Evolutionary conservation across 1,140 invertebrate species (phyloP), one percentile per base, ranked within the genome.

Genomic region (Lerema accius): DNA sequence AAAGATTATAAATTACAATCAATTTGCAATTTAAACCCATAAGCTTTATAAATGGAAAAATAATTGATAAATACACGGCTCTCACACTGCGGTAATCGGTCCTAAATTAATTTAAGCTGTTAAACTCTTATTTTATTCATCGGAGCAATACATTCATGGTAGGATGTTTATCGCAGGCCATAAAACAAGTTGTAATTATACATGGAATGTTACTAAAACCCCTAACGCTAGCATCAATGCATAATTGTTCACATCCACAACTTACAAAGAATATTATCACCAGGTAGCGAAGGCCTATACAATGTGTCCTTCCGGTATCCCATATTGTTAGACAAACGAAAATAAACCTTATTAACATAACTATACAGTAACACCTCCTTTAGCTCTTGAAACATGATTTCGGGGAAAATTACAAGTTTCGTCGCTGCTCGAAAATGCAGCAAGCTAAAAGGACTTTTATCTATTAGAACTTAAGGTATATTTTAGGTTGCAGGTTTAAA

Each of bases 261-360:
- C 75, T 76, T 73, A 86, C 83, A 85, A 85, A 76, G 75, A 78
- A 78, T 74, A 82, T 87, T 86, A 88, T 84, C 81, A 86, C 85
- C 86, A 89, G 86, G 86, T 89, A 89, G 84, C 78, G 71, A 78
- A 82, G 75, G 75, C 74, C 70, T 78, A 84, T 72, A 84, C 82
- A 86, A 85, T 83, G 68, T 76, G 78, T 83, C 75, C 86, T 89
- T 89, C 86, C 86, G 86, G 86, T 81, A 82, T 81, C 66, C 73
- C 64, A 76, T 55, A 42, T 35, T 28, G 2, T 11, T 16, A 59
- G 16, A 17, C 10, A 13, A 40, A 11, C 10, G 15, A 46, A 48
- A 40, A 17, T 60, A 43, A 48, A 65, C 46, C 13, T 32, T 67
- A 73, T 14, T 3, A 11, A 37, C 6, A 14, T 1, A 9, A 11